phyloP scores from a whole-genome alignment of 1,140 invertebrate genomes.

The Brachionus rubens region DNA sequence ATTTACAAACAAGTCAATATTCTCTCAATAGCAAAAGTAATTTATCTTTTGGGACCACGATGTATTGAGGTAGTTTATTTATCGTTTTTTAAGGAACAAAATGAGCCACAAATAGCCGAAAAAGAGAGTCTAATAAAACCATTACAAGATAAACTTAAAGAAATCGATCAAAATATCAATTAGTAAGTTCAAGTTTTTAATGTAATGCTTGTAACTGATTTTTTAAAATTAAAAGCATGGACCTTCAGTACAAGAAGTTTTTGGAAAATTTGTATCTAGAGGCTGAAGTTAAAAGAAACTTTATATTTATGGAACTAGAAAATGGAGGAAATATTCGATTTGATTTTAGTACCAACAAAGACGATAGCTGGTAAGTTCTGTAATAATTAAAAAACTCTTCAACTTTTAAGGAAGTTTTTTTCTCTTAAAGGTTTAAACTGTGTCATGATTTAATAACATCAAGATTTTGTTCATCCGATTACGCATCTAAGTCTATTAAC shows the following conservation, averaged over 20 bases:
- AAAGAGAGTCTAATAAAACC: slow-evolving; percentile 13
- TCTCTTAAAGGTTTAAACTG: slow-evolving; percentile 59
- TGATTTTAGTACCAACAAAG: slow-evolving; percentile 54
- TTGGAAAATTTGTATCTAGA: background rate
- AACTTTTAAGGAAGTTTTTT: too few species aligned
- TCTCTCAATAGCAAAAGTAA: slow-evolving; percentile 2
- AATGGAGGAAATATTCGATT: slow-evolving; percentile 60
- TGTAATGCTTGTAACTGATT: background rate
- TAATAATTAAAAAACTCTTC: too few species aligned
- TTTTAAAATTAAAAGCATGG: background rate
- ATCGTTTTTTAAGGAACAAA: background rate
- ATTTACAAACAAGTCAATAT: background rate
- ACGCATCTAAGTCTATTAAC: slow-evolving; percentile 52
- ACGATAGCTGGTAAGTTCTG: slow-evolving; percentile 54
- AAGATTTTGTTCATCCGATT: slow-evolving; percentile 58
- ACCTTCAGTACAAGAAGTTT: background rate
- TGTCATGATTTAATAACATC: slow-evolving; percentile 59
- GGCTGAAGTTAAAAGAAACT: background rate
- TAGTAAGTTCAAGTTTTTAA: background rate
- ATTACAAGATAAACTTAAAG: slow-evolving; percentile 12
- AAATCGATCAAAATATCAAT: slow-evolving; percentile 6
- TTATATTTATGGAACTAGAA: slow-evolving; percentile 55
- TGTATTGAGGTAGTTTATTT: too few species aligned
- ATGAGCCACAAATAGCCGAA: background rate
- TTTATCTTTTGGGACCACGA: too few species aligned